Evolutionary conservation across 37 sponge, comb jelly and placozoan species (phyloP).

Genomic region (Oscarella lobularis): DNA sequence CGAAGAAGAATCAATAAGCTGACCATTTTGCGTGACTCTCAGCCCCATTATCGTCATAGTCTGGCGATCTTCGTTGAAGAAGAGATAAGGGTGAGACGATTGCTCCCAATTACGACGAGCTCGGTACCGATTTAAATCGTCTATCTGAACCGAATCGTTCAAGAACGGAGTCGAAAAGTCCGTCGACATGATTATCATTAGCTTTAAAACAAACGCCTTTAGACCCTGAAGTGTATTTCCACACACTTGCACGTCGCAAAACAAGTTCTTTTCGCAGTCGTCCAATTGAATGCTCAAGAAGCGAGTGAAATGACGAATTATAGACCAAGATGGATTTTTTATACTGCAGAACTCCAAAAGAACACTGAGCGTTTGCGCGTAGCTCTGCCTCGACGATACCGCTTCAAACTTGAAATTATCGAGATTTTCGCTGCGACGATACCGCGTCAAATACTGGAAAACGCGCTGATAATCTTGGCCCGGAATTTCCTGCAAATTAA

Average conservation of each 20-base stretch:
- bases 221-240: neutral
- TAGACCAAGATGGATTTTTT: neutral
- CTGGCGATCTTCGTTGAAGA: conserved; percentile 70
- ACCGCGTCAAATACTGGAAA: neutral
- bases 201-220: neutral
- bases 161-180: conserved; percentile 4
- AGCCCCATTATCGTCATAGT: conserved; percentile 89
- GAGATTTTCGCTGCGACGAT: neutral
- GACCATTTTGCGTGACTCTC: neutral
- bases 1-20: neutral
- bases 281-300: neutral
- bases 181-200: neutral
- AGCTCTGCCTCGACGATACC: neutral
- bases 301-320: neutral
- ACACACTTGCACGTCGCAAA: neutral
- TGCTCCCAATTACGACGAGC: conserved; percentile 9
- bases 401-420: neutral
- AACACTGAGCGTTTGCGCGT: neutral
- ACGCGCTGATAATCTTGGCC: neutral
- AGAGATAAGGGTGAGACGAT: conserved; percentile 85
- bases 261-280: conserved; percentile 3
- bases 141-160: neutral
- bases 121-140: neutral
- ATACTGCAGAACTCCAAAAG: neutral
- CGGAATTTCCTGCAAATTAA: too few species aligned